phyloP scores from a whole-genome alignment of 2,888 invertebrate species.

The Escarpia spicata region DNA sequence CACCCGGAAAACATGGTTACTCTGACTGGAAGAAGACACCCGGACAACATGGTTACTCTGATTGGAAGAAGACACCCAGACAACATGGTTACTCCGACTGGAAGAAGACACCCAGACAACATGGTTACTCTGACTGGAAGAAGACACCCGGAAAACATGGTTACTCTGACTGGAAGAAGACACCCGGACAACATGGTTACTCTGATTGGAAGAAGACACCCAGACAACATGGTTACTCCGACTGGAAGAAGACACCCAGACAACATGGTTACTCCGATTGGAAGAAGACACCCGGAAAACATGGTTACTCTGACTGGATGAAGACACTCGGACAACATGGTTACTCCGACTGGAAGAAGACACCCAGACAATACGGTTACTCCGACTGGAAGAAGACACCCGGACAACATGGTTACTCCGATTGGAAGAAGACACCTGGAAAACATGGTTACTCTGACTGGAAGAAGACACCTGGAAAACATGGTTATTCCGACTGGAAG shows the following conservation, averaged over 20 bases:
- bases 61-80: slow-evolving; percentile 56
- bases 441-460: slow-evolving; percentile 68
- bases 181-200: slow-evolving; percentile 59
- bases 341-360: slow-evolving; percentile 69
- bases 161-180: slow-evolving; percentile 69
- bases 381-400: slow-evolving; percentile 66
- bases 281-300: slow-evolving; percentile 36
- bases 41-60: slow-evolving; percentile 67
- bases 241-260: slow-evolving; percentile 56
- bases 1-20: no score
- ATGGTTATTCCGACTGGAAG: slow-evolving; percentile 68
- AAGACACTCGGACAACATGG: background rate
- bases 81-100: slow-evolving; percentile 69
- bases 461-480: slow-evolving; percentile 36
- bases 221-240: slow-evolving; percentile 68
- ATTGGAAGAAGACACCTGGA: slow-evolving; percentile 56
- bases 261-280: slow-evolving; percentile 70
- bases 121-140: slow-evolving; percentile 68
- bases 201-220: slow-evolving; percentile 66
- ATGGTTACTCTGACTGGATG: slow-evolving; percentile 68
- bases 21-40: no score
- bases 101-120: slow-evolving; percentile 37
- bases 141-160: background rate
- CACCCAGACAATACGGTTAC: slow-evolving; percentile 59
- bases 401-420: slow-evolving; percentile 67